Evolutionary conservation across 2,113 vertebrate species (phyloP).

Genomic region (Plecturocebus donacophilus): DNA sequence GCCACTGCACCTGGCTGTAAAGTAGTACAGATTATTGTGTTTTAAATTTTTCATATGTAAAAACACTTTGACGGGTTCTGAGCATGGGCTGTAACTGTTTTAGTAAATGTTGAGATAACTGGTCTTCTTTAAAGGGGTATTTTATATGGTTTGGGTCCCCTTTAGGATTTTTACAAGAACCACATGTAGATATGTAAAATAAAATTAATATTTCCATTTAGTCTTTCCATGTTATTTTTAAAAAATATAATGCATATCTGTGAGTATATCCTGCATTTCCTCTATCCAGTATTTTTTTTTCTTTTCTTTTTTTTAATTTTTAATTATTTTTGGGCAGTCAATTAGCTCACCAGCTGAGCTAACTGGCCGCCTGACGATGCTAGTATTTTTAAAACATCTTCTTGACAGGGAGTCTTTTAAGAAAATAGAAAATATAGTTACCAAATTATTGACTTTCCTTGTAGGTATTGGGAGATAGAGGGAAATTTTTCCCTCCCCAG

Average conservation of each 20-base stretch:
- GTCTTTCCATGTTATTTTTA: not conserved
- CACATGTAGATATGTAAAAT: not conserved
- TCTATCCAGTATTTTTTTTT: not conserved
- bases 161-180: not conserved
- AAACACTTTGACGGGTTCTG: not conserved
- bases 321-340: too few species aligned
- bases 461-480: not conserved
- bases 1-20: too few species aligned
- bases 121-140: not conserved
- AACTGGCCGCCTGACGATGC: too few species aligned
- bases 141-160: not conserved
- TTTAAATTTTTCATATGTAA: conserved; percentile 15
- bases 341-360: too few species aligned
- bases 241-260: not conserved
- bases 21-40: not conserved
- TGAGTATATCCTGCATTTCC: not conserved
- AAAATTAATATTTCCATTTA: not conserved
- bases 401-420: not conserved
- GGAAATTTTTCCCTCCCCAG: not conserved
- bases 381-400: not conserved
- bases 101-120: not conserved
- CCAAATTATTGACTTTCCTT: conserved; percentile 5
- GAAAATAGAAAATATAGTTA: not conserved
- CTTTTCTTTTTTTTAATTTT: too few species aligned
- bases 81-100: not conserved